phyloP scores from a whole-genome alignment of 92 coral and sea anemone genomes.

The Phenganax stokvisi region DNA sequence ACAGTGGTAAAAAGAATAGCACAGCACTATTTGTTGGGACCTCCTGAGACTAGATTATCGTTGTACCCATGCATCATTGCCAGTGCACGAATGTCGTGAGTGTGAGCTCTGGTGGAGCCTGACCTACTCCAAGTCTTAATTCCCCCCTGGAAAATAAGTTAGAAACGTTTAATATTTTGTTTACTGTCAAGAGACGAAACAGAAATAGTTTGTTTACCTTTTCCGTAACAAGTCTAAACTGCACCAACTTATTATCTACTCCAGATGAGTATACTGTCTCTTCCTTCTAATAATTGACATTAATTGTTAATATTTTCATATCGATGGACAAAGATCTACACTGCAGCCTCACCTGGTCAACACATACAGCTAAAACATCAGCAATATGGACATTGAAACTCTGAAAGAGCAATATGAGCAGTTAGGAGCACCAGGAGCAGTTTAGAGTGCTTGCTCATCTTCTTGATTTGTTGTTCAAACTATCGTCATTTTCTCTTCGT shows the following conservation, averaged over 20 bases:
- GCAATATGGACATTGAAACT: slow-evolving; percentile 81
- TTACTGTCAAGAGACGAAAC: no score
- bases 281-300: slow-evolving; percentile 52
- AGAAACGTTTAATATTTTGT: background rate
- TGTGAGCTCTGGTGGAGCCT: slow-evolving; percentile 52
- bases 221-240: slow-evolving; percentile 62
- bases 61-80: slow-evolving; percentile 31
- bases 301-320: background rate
- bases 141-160: slow-evolving; percentile 41
- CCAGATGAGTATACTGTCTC: slow-evolving; percentile 87
- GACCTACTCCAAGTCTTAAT: slow-evolving; percentile 56
- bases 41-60: slow-evolving; percentile 59
- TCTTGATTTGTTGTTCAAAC: no score
- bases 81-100: slow-evolving; percentile 71
- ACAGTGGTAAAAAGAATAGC: background rate
- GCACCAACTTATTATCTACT: slow-evolving; percentile 84
- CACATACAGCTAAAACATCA: slow-evolving; percentile 75
- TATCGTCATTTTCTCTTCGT: background rate
- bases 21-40: slow-evolving; percentile 16
- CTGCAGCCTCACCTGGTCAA: slow-evolving; percentile 57
- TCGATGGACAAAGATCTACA: background rate
- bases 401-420: slow-evolving; percentile 42
- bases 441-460: background rate
- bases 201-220: slow-evolving; percentile 45
- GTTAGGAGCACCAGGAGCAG: background rate